Percentiles rank a stretch among this genome's conserved stretches.
Conservation (phyloP, 2,113 vertebrate genomes). For the Centropus unirufus region DNA sequence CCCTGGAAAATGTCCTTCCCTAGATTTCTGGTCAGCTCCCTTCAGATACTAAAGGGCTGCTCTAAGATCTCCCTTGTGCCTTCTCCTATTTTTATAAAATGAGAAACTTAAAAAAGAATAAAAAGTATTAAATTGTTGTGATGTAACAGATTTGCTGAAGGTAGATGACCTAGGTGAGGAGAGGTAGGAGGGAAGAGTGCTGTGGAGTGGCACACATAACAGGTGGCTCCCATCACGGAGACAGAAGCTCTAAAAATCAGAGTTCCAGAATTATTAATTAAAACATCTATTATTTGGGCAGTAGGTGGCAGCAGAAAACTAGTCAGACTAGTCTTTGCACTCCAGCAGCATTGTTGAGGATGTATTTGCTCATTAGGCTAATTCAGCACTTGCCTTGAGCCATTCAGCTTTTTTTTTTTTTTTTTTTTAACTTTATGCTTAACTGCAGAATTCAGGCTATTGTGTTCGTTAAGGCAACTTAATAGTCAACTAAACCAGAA, state of each 20-base stretch:
- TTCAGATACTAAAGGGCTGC: too few relatives aligned
- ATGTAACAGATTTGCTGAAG: background rate
- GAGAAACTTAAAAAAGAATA: background rate
- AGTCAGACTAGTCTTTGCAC: background rate
- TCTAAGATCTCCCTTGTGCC: too few relatives aligned
- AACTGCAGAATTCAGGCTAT: background rate
- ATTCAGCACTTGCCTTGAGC: background rate
- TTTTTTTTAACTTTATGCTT: background rate
- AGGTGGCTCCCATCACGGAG: background rate
- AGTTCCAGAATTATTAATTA: background rate
- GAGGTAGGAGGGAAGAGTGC: background rate
- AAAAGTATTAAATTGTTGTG: background rate
- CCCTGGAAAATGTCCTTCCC: too few relatives aligned
- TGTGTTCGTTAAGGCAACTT: background rate
- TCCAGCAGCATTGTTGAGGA: background rate
- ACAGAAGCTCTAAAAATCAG: background rate
- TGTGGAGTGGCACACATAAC: background rate
- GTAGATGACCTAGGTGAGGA: background rate
- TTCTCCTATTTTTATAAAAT: background rate
- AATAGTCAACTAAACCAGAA: background rate
- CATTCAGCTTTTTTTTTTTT: background rate
- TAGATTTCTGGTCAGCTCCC: too few relatives aligned
- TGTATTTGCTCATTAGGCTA: background rate
- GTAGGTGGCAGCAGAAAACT: conserved; percentile 62
- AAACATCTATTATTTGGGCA: background rate